Evolutionary conservation across 2,888 invertebrate genomes (phyloP).

Genomic region (Troides helena): DNA sequence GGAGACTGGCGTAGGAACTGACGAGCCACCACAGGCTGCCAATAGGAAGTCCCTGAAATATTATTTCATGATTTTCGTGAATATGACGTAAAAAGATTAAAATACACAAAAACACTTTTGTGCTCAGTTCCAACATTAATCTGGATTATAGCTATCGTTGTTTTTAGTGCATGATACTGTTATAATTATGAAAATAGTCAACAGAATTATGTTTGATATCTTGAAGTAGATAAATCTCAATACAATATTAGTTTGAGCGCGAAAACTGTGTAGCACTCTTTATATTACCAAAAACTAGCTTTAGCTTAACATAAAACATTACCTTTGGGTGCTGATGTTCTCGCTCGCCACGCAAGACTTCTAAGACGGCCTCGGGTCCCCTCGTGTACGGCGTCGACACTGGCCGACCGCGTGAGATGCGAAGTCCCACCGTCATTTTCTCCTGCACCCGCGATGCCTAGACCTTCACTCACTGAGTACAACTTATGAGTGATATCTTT

Average conservation of each 20-base stretch:
- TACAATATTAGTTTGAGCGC: too few species aligned
- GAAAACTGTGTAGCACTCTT: background rate
- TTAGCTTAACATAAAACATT: constrained; percentile 42
- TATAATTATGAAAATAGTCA: background rate
- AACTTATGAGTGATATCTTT: constrained; percentile 92
- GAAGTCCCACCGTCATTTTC: constrained; percentile 61
- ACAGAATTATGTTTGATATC: too few species aligned
- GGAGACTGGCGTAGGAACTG: constrained; percentile 86
- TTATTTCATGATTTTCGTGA: background rate
- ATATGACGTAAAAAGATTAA: background rate
- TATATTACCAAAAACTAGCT: background rate
- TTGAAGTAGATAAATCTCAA: too few species aligned
- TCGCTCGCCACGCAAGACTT: constrained; percentile 82
- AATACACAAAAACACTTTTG: background rate
- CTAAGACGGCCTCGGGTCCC: constrained; percentile 87
- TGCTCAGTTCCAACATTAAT: background rate
- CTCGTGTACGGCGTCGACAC: constrained; percentile 89
- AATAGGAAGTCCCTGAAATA: constrained; percentile 72
- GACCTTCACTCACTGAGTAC: constrained; percentile 89
- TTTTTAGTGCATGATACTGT: background rate
- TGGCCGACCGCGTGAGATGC: constrained; percentile 84
- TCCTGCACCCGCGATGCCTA: constrained; percentile 75
- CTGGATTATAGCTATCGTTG: background rate
- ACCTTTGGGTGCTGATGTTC: constrained; percentile 59
- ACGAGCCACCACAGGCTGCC: constrained; percentile 86